These are phyloP conservation scores for Drosophila phalerata DNA, from an alignment of 2,888 invertebrate species.

Conservation along the genomic window DNA sequence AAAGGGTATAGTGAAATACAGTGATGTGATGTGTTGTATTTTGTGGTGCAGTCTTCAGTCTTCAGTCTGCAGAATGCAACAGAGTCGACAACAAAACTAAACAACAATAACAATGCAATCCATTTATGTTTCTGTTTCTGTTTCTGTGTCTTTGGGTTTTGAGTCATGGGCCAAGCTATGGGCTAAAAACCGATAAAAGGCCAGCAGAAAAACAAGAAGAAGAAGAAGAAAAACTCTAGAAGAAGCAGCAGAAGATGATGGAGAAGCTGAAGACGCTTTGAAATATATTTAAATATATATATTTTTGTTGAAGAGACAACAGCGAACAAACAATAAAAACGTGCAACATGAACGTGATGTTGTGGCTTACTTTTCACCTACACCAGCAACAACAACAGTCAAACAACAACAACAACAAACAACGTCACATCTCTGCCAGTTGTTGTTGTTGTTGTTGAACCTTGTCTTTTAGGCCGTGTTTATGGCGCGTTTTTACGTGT, in stretches of 20 bases:
- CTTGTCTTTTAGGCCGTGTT: constrained; percentile 49
- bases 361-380: constrained; percentile 58
- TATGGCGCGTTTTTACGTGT: constrained; percentile 5
- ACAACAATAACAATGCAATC: constrained; percentile 48
- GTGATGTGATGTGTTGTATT: constrained; percentile 6
- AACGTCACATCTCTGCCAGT: constrained; percentile 14
- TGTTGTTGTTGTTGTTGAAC: constrained; percentile 31
- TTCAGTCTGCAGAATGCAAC: not conserved
- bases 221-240: not conserved
- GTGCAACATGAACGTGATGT: constrained; percentile 59
- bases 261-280: constrained; percentile 22
- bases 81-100: not conserved
- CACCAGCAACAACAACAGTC: constrained; percentile 28
- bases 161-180: constrained; percentile 45
- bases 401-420: constrained; percentile 2
- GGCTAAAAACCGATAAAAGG: constrained; percentile 31
- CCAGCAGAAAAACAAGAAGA: constrained; percentile 19
- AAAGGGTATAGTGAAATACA: not conserved
- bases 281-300: constrained; percentile 6
- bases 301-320: constrained; percentile 8
- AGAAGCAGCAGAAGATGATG: constrained; percentile 14
- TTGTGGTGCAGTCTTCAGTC: not conserved
- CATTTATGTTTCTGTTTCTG: constrained; percentile 45
- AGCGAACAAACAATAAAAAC: constrained; percentile 32
- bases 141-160: constrained; percentile 53